A percentile compares a stretch with the other conserved stretches of the same genome.
phyloP scores from a whole-genome alignment of 2,888 invertebrate species.

The Oscheius myriophilus region DNA sequence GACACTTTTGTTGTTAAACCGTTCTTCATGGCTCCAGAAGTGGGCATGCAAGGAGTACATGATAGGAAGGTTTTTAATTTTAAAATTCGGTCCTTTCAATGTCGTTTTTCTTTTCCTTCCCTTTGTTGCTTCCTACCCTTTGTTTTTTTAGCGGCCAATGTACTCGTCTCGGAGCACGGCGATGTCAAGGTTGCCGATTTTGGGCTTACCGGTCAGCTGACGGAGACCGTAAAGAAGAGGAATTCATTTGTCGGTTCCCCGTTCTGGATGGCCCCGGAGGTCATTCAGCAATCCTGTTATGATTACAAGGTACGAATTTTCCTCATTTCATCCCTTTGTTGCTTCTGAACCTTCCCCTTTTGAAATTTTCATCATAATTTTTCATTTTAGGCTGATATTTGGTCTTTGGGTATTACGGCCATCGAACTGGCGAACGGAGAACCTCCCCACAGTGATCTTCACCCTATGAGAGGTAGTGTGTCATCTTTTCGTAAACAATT shows the following conservation, averaged over 20 bases:
- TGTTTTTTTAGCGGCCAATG: constrained; percentile 85
- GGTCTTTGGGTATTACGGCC: constrained; percentile 95
- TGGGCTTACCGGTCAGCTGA: constrained; percentile 89
- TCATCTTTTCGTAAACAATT: background rate
- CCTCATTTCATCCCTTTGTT: no score
- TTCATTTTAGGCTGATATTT: constrained; percentile 85
- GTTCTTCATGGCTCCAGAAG: constrained; percentile 97
- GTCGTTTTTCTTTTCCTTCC: constrained; percentile 6
- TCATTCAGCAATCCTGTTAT: constrained; percentile 91
- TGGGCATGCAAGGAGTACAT: constrained; percentile 92
- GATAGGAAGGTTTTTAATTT: constrained; percentile 80
- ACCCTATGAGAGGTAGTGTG: constrained; percentile 76
- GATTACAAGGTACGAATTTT: constrained; percentile 53
- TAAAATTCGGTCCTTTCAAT: background rate
- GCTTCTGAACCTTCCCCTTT: no score
- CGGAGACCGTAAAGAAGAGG: constrained; percentile 85
- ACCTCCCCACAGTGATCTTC: constrained; percentile 94
- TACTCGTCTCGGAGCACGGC: constrained; percentile 95
- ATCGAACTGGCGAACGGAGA: constrained; percentile 97
- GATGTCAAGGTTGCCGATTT: constrained; percentile 98
- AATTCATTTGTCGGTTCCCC: constrained; percentile 92
- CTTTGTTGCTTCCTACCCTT: constrained; percentile 1
- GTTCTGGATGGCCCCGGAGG: constrained; percentile 95
- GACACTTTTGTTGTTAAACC: constrained; percentile 95
- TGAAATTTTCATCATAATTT: constrained; percentile 2